Evolutionary conservation across 92 coral and sea anemone genomes (phyloP).

Genomic region (Heteractis magnifica): DNA sequence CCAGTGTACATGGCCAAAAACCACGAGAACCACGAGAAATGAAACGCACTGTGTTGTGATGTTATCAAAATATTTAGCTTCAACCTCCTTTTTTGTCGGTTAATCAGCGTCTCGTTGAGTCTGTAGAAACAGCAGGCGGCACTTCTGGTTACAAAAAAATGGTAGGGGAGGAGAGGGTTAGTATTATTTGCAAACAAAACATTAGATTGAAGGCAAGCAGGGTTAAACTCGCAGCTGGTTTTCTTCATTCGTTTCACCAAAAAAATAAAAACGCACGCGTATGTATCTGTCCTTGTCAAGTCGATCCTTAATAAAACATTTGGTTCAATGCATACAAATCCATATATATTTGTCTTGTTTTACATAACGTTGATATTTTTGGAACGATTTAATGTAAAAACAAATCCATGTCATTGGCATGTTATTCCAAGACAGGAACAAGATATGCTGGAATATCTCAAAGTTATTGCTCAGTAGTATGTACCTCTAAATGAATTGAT

Average conservation of each 20-base stretch:
- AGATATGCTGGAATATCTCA: background rate
- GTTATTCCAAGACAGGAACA: background rate
- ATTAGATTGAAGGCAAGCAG: no score
- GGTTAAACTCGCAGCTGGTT: background rate
- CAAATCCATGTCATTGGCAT: background rate
- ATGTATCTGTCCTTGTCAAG: background rate
- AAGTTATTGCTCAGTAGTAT: background rate
- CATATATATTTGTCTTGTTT: background rate
- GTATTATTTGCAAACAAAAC: background rate
- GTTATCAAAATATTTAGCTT: background rate
- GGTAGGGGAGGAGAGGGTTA: background rate
- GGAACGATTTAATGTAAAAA: background rate
- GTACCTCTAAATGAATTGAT: background rate
- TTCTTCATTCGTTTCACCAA: background rate
- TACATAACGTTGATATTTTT: background rate
- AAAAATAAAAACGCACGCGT: background rate
- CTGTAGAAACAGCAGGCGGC: background rate
- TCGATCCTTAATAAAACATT: background rate
- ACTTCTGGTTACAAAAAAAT: background rate
- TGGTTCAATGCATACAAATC: background rate
- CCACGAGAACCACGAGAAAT: no score
- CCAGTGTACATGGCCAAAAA: no score
- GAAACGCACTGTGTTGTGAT: background rate
- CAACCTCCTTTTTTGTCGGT: background rate
- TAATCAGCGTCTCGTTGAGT: background rate